These are phyloP conservation scores for Cephus cinctus DNA, from an alignment of 1,140 invertebrate species.

Conservation along the genomic window DNA sequence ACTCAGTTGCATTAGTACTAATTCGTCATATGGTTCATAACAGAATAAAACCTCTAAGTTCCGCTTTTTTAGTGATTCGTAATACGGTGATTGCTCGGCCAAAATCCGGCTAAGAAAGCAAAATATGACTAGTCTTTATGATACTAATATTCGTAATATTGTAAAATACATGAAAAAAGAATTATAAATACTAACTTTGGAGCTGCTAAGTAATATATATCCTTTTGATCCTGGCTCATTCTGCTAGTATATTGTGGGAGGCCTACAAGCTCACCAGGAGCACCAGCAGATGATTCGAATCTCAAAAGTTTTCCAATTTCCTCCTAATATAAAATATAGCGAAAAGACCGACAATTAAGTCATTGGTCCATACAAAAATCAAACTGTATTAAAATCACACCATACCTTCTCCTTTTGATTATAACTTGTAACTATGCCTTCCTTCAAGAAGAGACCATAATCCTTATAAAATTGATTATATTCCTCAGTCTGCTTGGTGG, in stretches of 20 bases:
- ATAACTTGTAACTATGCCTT: conserved; percentile 85
- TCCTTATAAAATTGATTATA: conserved; percentile 89
- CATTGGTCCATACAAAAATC: conserved; percentile 4
- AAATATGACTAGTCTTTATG: too few relatives aligned
- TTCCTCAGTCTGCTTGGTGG: conserved; percentile 79
- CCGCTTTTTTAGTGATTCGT: conserved; percentile 84
- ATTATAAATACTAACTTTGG: conserved; percentile 67
- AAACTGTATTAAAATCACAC: conserved; percentile 14
- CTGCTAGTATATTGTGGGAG: conserved; percentile 78
- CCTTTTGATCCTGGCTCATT: conserved; percentile 76
- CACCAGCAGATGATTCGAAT: conserved; percentile 86
- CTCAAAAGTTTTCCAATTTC: conserved; percentile 87
- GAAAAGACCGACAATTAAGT: conserved; percentile 21
- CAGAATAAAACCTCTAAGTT: conserved; percentile 93
- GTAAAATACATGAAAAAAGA: conserved; percentile 6
- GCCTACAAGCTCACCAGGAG: conserved; percentile 74
- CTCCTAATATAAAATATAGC: conserved; percentile 65
- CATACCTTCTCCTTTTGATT: conserved; percentile 80
- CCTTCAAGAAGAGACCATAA: conserved; percentile 92
- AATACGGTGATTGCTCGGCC: conserved; percentile 92
- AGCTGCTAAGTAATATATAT: conserved; percentile 92
- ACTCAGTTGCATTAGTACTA: conserved; percentile 87
- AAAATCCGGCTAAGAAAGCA: conserved; percentile 72
- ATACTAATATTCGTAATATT: neutral
- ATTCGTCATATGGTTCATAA: conserved; percentile 94